Base-by-base conservation (phyloP, 2,113 vertebrate species). In the Lucifuga dentata region DNA sequence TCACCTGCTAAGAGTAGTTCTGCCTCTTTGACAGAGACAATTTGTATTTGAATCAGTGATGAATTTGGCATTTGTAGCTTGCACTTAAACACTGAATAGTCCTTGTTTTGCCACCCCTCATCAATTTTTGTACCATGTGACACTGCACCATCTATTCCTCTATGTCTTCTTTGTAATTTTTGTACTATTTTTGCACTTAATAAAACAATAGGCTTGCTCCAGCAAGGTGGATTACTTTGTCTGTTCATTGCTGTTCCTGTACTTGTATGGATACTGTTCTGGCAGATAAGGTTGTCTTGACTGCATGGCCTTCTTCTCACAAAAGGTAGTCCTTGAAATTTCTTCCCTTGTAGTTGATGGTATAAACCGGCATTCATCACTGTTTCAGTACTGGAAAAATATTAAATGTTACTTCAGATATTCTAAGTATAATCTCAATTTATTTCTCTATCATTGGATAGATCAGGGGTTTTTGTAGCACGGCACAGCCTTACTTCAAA, bases 141-240 rank as follows among this genome's bases (percentile, higher is more conserved):
- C 55, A 76, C 55, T 55, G 81, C 68, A 77, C 56, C 66, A 20
- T 72, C 20, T 26, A 53, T 52, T 51, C 70, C 48, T 21, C 75
- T 16, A 33, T 88, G 71, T 76, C 69, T 16, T 84, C 62, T 78
- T 49, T 79, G 53, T 80, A 77, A 65, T 68, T 84, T 79, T 64
- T 59, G 70, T 76, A 88, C 84, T 90, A 91, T 92, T 92, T 93
- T 92, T 93, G 92, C 91, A 93, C 92, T 84, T 86, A 91, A 92
- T 91, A 91, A 93, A 92, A 82, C 32, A 89, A 86, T 74, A 65
- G 85, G 88, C 88, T 90, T 87, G 91, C 90, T 89, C 80, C 65
- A 81, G 11, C 50, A 39, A 44, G 32, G 17, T 11, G 10, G 8
- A 24, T 24, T 17, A 0, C 4, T 29, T 29, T 24, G 49, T 68